Percentiles rank a stretch among this genome's conserved stretches.
Conservation (phyloP, 2,113 vertebrate genomes). For the Podarcis muralis region DNA sequence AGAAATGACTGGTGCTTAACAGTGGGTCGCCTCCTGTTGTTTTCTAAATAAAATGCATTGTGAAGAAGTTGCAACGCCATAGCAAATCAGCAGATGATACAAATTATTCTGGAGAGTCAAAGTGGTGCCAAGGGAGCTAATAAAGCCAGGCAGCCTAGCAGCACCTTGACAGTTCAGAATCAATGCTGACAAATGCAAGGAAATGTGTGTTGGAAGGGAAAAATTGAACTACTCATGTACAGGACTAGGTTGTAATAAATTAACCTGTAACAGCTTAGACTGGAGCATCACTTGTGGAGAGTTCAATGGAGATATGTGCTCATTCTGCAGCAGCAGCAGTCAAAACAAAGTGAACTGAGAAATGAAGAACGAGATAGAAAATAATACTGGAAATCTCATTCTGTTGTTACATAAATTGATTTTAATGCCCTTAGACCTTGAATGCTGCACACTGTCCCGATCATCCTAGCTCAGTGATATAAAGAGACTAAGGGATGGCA, state of each 20-base stretch:
- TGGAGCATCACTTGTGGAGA: background rate
- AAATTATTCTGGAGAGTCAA: conserved; percentile 8
- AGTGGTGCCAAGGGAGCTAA: conserved; percentile 5
- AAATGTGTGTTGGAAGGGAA: conserved; percentile 4
- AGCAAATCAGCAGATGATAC: background rate
- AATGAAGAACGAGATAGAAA: conserved; percentile 24
- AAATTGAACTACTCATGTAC: conserved; percentile 3
- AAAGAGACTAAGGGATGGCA: background rate
- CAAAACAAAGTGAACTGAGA: background rate
- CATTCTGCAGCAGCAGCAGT: background rate
- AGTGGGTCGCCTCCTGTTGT: background rate
- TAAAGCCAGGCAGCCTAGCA: conserved; percentile 14
- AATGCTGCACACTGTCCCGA: background rate
- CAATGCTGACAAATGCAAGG: conserved; percentile 23
- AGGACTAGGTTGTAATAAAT: conserved; percentile 4
- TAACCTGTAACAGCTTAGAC: conserved; percentile 6
- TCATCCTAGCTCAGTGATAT: background rate
- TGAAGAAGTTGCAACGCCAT: background rate
- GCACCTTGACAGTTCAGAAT: conserved; percentile 18
- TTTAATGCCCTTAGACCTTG: conserved; percentile 9
- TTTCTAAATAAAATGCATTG: background rate
- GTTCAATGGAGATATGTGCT: conserved; percentile 1
- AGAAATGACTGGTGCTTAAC: background rate
- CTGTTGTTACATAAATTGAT: background rate
- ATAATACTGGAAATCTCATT: background rate